Evolutionary conservation across 2,113 vertebrate genomes (phyloP).

Genomic region (Xiphophorus couchianus): DNA sequence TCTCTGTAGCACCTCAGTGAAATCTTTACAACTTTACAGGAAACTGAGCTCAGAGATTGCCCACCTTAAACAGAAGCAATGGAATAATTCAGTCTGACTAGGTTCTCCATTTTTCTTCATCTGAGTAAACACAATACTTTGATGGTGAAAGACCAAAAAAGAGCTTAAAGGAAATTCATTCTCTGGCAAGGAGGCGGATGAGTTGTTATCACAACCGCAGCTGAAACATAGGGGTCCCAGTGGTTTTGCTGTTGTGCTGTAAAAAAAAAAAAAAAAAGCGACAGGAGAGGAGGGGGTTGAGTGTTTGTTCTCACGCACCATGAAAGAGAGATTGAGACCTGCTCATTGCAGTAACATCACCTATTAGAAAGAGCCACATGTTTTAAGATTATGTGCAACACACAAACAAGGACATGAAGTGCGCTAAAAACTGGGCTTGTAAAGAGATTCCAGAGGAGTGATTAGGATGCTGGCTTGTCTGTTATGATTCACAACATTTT

Average conservation of each 20-base stretch:
- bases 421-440: conserved; percentile 1
- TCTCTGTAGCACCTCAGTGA: background rate
- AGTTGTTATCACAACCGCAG: conserved; percentile 23
- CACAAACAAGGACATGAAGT: background rate
- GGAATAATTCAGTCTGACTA: conserved; percentile 39
- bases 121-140: conserved; percentile 48
- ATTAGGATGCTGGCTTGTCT: conserved; percentile 24
- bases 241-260: conserved; percentile 53
- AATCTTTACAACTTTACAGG: conserved; percentile 30
- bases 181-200: conserved; percentile 18
- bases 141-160: conserved; percentile 19
- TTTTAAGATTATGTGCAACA: background rate
- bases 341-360: background rate
- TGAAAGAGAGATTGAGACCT: conserved; percentile 12
- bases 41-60: conserved; percentile 26
- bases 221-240: conserved; percentile 47
- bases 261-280: background rate
- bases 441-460: conserved; percentile 37
- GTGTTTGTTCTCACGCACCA: conserved; percentile 30
- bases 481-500: conserved; percentile 3
- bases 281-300: background rate
- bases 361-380: conserved; percentile 29
- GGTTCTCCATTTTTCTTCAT: conserved; percentile 3
- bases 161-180: conserved; percentile 56
- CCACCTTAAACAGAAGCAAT: conserved; percentile 29